These are phyloP conservation scores for Sarcophaga subvicina DNA, from an alignment of 2,888 invertebrate species.

Conservation along the genomic window DNA sequence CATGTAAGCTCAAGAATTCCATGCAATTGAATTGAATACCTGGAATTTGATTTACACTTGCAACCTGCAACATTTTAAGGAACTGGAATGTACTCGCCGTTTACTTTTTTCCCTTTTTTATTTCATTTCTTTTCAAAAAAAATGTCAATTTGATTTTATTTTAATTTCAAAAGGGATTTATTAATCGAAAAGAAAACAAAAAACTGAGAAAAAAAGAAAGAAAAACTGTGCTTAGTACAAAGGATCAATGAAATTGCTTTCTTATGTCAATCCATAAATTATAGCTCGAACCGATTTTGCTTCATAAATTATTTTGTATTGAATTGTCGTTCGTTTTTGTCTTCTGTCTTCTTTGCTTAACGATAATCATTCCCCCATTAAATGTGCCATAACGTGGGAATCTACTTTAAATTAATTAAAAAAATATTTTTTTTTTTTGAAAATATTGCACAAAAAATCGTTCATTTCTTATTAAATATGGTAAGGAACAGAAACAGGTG, in stretches of 20 bases:
- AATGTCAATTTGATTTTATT: neutral
- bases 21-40: slow-evolving; percentile 33
- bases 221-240: slow-evolving; percentile 21
- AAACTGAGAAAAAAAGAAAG: neutral
- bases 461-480: too few relatives aligned
- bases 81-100: too few relatives aligned
- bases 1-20: slow-evolving; percentile 63
- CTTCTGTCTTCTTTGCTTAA: too few relatives aligned
- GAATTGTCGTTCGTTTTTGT: too few relatives aligned
- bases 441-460: too few relatives aligned
- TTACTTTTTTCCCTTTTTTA: too few relatives aligned
- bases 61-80: slow-evolving; percentile 6
- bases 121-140: neutral
- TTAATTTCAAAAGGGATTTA: neutral
- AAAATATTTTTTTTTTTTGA: too few relatives aligned
- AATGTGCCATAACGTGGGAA: too few relatives aligned
- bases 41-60: slow-evolving; percentile 16
- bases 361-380: too few relatives aligned
- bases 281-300: slow-evolving; percentile 27
- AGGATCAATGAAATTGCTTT: slow-evolving; percentile 41
- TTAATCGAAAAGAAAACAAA: too few relatives aligned
- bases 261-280: slow-evolving; percentile 44
- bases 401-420: too few relatives aligned
- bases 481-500: too few relatives aligned
- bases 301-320: neutral